These are phyloP conservation scores for Xestobium rufovillosum DNA, from an alignment of 2,888 invertebrate genomes.

Conservation along the genomic window DNA sequence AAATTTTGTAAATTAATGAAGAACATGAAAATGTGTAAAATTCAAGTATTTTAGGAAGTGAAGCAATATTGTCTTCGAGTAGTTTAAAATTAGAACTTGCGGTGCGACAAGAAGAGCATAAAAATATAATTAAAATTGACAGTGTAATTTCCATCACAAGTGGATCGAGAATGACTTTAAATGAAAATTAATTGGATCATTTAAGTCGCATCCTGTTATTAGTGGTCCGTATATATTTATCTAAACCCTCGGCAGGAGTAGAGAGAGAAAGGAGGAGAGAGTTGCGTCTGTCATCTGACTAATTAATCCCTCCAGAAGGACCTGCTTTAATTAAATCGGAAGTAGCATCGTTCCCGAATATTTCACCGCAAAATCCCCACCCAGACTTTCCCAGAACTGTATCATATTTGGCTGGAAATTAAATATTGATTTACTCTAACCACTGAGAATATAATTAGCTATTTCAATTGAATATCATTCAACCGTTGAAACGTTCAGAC, in stretches of 20 bases:
- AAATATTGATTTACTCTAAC: slow-evolving; percentile 1
- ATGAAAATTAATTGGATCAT: slow-evolving; percentile 39
- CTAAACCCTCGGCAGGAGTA: slow-evolving; percentile 30
- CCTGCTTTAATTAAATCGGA: slow-evolving; percentile 40
- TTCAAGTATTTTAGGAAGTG: no score
- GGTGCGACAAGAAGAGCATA: no score
- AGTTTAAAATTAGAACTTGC: no score
- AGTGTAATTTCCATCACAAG: slow-evolving; percentile 27
- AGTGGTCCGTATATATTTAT: slow-evolving; percentile 36
- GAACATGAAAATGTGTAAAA: no score
- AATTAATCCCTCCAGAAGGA: slow-evolving; percentile 39
- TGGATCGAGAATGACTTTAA: slow-evolving; percentile 34
- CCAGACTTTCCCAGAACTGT: slow-evolving; percentile 11
- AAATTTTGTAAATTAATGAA: no score
- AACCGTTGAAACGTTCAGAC: no score
- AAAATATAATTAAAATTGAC: slow-evolving; percentile 22
- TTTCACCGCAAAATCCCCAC: slow-evolving; percentile 28
- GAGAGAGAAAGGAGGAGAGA: no score
- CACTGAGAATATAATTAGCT: no score
- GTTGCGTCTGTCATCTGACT: slow-evolving; percentile 38
- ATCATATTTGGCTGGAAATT: slow-evolving; percentile 1
- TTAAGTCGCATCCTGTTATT: slow-evolving; percentile 37
- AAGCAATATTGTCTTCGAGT: no score
- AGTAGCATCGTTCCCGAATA: slow-evolving; percentile 36
- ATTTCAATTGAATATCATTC: no score